Evolutionary conservation across 1,140 invertebrate species (phyloP).

Genomic region (Cephus cinctus): DNA sequence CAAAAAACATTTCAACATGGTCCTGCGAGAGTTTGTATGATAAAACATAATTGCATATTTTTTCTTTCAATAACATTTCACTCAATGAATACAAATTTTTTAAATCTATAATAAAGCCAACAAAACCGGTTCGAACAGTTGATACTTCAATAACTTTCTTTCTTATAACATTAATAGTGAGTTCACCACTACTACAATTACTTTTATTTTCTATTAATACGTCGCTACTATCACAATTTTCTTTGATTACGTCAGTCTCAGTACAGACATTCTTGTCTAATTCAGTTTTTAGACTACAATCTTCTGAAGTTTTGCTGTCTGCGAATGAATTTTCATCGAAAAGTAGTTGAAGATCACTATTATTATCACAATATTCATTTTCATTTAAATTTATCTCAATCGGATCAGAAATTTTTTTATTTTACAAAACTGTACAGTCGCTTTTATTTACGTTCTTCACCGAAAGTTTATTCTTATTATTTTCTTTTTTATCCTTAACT

Average conservation of each 20-base stretch:
- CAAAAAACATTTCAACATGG: conserved; percentile 48
- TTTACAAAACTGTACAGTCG: too few relatives aligned
- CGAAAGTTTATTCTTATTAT: neutral
- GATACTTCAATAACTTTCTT: neutral
- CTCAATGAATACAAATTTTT: conserved; percentile 28
- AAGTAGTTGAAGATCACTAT: too few relatives aligned
- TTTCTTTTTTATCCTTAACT: conserved; percentile 11
- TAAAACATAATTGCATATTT: conserved; percentile 14
- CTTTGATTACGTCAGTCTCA: too few relatives aligned
- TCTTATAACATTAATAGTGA: too few relatives aligned
- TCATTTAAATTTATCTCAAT: too few relatives aligned
- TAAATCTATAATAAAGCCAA: conserved; percentile 32
- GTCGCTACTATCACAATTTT: neutral
- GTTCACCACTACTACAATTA: too few relatives aligned
- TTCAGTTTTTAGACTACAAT: conserved; percentile 12
- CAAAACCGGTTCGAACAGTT: conserved; percentile 27
- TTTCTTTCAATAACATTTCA: conserved; percentile 12
- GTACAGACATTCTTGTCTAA: too few relatives aligned
- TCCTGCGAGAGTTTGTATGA: conserved; percentile 41
- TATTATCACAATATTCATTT: too few relatives aligned
- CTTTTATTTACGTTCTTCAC: too few relatives aligned
- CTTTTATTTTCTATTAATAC: neutral
- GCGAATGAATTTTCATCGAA: too few relatives aligned
- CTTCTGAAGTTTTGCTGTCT: too few relatives aligned
- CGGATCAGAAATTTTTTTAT: too few relatives aligned